Evolutionary conservation across 2,113 vertebrate species (phyloP).

Genomic region (Dipodomys spectabilis): DNA sequence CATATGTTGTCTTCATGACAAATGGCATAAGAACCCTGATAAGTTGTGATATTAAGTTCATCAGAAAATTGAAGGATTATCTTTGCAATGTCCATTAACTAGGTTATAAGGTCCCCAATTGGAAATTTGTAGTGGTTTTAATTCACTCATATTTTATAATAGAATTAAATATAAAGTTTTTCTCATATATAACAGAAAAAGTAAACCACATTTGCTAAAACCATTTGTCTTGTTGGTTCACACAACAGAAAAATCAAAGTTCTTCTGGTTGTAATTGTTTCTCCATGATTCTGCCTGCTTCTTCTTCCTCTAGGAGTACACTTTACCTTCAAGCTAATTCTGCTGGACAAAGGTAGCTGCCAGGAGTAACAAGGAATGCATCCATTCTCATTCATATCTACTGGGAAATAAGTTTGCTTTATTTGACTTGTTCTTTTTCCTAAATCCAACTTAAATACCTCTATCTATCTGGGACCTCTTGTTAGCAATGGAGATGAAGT

Average conservation of each 20-base stretch:
- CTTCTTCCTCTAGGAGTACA: not conserved
- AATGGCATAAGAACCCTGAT: not conserved
- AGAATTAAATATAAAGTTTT: not conserved
- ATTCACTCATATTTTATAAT: slow-evolving; percentile 11
- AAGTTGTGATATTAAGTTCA: no score
- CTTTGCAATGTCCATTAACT: slow-evolving; percentile 27
- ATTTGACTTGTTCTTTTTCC: not conserved
- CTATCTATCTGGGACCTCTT: not conserved
- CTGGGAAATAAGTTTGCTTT: no score
- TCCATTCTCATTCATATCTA: not conserved
- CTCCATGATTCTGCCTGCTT: not conserved
- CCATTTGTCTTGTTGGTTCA: not conserved
- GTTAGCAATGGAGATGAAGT: not conserved
- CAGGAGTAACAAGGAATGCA: slow-evolving; percentile 23
- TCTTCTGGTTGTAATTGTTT: not conserved
- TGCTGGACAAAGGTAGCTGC: not conserved
- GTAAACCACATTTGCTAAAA: slow-evolving; percentile 5
- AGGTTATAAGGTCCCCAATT: not conserved
- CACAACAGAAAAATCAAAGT: slow-evolving; percentile 3
- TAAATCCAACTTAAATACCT: not conserved
- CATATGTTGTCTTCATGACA: not conserved
- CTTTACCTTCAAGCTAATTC: slow-evolving; percentile 4
- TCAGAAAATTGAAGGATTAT: not conserved
- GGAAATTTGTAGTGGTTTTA: slow-evolving; percentile 31
- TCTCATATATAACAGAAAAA: slow-evolving; percentile 17